Percentiles rank a stretch among this genome's conserved stretches.
Evolutionary conservation across 2,113 vertebrate species (phyloP).

Genomic region (Vulpes lagopus): DNA sequence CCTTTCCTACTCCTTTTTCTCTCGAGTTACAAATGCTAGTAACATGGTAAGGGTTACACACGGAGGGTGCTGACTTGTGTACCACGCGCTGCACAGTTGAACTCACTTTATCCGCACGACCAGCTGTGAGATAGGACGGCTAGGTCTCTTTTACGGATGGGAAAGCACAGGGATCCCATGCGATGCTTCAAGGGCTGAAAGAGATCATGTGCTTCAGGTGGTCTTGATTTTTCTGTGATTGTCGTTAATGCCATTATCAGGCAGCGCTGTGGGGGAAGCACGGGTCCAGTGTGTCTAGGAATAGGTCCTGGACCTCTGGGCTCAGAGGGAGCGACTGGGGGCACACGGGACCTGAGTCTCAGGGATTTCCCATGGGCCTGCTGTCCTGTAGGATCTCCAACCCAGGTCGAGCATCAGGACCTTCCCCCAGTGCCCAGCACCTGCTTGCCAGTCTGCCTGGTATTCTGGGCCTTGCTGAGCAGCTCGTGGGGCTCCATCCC

Average conservation of each 20-base stretch:
- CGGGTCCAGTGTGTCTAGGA: background rate
- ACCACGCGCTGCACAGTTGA: accelerated
- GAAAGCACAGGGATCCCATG: background rate
- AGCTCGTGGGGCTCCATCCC: background rate
- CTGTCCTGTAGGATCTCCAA: background rate
- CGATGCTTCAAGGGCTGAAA: accelerated
- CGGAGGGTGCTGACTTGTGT: accelerated
- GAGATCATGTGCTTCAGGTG: accelerated
- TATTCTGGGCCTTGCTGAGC: no score
- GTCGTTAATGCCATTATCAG: background rate
- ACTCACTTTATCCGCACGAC: no score
- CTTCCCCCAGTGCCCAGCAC: background rate
- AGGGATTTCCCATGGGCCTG: background rate
- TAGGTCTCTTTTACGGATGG: background rate
- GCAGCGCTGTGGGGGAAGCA: background rate
- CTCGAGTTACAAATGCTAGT: background rate
- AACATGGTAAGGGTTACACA: accelerated
- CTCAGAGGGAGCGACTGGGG: background rate
- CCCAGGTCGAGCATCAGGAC: background rate
- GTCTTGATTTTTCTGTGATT: background rate
- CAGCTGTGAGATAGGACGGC: accelerated
- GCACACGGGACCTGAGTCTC: background rate
- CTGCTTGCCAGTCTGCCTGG: accelerated
- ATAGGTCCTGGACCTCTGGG: background rate
- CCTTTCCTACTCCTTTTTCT: background rate